phyloP scores from a whole-genome alignment of 2,113 vertebrate species.

The Leucosticte australis region DNA sequence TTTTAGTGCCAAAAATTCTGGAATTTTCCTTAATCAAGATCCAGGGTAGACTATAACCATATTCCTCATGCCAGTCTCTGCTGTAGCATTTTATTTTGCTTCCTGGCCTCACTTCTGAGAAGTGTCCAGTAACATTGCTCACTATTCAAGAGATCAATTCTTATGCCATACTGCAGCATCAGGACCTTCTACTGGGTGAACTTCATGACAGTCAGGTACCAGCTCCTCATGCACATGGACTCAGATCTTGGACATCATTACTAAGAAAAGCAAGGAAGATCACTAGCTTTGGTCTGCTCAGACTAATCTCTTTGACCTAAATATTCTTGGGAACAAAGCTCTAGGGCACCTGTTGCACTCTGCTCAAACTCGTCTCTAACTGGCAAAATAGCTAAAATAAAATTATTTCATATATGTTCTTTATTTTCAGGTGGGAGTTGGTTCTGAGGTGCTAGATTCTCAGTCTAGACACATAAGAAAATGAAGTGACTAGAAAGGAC shows the following conservation, averaged over 20 bases:
- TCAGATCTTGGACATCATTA: neutral
- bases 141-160: neutral
- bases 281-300: neutral
- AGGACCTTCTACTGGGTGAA: neutral
- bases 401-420: neutral
- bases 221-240: neutral
- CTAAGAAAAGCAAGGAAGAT: neutral
- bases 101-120: neutral
- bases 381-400: neutral
- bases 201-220: neutral
- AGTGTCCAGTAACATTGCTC: neutral
- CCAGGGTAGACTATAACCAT: neutral
- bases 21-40: neutral
- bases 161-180: neutral
- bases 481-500: neutral
- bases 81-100: neutral
- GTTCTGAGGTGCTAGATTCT: neutral
- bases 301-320: neutral
- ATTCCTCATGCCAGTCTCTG: neutral
- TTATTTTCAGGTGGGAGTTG: neutral
- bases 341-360: neutral
- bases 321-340: neutral
- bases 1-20: neutral
- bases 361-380: neutral
- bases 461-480: neutral